phyloP scores from a whole-genome alignment of 2,888 invertebrate species.

The Tineola bisselliella region DNA sequence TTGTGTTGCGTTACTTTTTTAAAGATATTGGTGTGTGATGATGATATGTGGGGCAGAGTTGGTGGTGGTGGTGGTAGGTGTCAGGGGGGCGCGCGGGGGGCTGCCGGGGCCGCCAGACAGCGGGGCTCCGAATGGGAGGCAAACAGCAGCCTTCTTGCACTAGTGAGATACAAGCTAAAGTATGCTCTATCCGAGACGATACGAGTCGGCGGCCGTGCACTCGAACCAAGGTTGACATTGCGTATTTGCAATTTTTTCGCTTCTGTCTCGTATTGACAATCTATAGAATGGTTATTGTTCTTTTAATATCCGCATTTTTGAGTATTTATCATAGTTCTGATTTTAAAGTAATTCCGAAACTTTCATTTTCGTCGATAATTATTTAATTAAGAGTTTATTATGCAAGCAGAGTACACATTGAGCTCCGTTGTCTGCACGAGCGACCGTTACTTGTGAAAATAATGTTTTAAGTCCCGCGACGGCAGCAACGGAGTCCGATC shows the following conservation, averaged over 20 bases:
- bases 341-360: neutral
- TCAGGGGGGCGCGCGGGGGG: constrained; percentile 22
- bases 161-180: constrained; percentile 28
- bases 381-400: neutral
- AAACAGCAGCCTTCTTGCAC: constrained; percentile 60
- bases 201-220: neutral
- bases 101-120: constrained; percentile 45
- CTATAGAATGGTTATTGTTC: neutral
- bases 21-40: constrained; percentile 3
- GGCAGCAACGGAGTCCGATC: constrained; percentile 19
- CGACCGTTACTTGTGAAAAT: constrained; percentile 26
- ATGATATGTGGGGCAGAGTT: constrained; percentile 7
- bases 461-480: constrained; percentile 22
- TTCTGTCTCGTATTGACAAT: neutral
- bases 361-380: neutral
- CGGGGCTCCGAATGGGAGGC: constrained; percentile 68
- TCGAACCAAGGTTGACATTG: neutral
- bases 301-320: too few species aligned
- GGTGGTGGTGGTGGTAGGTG: constrained; percentile 43
- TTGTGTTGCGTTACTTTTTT: neutral
- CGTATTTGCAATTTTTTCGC: neutral
- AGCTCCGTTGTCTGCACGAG: constrained; percentile 17
- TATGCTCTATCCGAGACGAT: constrained; percentile 33
- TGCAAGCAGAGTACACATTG: constrained; percentile 21
- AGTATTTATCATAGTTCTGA: too few species aligned